A percentile compares a stretch with the other conserved stretches of the same genome.
These are phyloP conservation scores for Scaptomyza parva DNA, from an alignment of 2,888 invertebrate genomes.

Conservation along the genomic window DNA sequence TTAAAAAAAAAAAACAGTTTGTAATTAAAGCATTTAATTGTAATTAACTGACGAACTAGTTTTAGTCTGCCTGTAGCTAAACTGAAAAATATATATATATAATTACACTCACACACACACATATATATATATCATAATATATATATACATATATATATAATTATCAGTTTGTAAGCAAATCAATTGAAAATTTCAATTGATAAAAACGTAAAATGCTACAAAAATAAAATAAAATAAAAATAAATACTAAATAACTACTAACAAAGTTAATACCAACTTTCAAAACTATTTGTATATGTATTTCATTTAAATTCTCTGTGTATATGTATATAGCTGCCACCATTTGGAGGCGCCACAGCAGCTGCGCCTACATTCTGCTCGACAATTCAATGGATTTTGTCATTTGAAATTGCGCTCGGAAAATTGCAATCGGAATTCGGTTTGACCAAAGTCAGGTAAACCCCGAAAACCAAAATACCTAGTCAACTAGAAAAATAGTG, in stretches of 20 bases:
- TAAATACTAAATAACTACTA: conserved; percentile 63
- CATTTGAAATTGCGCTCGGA: conserved; percentile 48
- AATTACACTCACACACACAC: too few species aligned
- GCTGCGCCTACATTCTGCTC: conserved; percentile 78
- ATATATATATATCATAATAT: conserved; percentile 21
- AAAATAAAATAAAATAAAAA: conserved; percentile 38
- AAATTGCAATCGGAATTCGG: background rate
- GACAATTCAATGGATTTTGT: conserved; percentile 81
- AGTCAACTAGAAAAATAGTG: conserved; percentile 25
- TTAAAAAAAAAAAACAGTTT: conserved; percentile 51
- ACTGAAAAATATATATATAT: conserved; percentile 23
- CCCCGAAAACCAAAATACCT: conserved; percentile 18
- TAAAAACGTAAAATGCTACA: conserved; percentile 52
- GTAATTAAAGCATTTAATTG: conserved; percentile 76
- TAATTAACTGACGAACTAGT: conserved; percentile 73
- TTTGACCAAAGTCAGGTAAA: conserved; percentile 58
- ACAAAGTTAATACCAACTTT: conserved; percentile 40
- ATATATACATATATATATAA: conserved; percentile 11
- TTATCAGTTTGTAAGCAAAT: conserved; percentile 58
- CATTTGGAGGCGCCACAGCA: conserved; percentile 81
- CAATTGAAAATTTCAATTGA: conserved; percentile 62
- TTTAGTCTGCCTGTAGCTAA: conserved; percentile 74
- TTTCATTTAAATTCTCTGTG: conserved; percentile 34
- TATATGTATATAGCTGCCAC: conserved; percentile 49
- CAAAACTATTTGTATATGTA: conserved; percentile 3